These are phyloP conservation scores for Turdus rufiventris DNA, from an alignment of 2,113 vertebrate species.

Conservation along the genomic window DNA sequence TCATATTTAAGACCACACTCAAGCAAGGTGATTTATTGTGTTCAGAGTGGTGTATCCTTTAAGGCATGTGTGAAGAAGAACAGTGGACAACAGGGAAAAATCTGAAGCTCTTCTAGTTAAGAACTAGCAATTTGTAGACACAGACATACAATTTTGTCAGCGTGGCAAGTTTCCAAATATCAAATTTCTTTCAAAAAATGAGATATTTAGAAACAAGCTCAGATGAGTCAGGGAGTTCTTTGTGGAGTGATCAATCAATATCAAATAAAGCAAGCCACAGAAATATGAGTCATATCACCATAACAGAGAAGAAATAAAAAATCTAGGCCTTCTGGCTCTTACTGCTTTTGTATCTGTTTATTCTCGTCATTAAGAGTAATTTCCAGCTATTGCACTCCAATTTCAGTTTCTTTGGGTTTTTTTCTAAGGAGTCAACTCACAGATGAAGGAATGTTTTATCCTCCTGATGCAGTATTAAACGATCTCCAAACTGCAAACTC, in stretches of 20 bases:
- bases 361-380: neutral
- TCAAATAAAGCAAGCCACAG: neutral
- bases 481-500: neutral
- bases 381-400: neutral
- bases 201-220: neutral
- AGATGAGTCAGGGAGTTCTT: neutral
- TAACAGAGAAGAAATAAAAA: neutral
- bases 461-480: neutral
- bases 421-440: neutral
- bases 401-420: neutral
- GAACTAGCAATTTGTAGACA: neutral
- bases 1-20: neutral
- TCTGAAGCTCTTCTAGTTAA: neutral
- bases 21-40: neutral
- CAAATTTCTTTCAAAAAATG: neutral
- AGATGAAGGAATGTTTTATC: neutral
- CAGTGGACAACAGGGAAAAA: neutral
- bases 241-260: neutral
- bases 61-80: neutral
- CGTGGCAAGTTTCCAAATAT: fast-evolving
- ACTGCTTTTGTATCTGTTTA: neutral
- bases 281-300: neutral
- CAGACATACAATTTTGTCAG: neutral
- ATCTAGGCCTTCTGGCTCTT: neutral
- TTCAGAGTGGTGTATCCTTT: neutral